Evolutionary conservation across 2,797 vertebrate species (phyloP), one percentile per base, ranked within the genome.

Genomic region (Chiropotes sagulatus): DNA sequence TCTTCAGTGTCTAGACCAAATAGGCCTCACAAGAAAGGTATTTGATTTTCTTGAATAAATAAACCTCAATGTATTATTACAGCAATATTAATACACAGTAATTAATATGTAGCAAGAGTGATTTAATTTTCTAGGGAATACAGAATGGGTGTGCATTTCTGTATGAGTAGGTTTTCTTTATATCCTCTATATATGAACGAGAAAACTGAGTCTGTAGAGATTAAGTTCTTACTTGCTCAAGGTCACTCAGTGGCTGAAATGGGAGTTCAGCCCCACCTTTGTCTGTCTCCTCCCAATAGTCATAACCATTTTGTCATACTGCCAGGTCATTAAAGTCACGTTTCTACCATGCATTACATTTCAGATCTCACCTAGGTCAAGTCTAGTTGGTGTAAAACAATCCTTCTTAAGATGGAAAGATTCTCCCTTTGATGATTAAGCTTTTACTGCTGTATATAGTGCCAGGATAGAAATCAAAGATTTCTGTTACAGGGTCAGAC

Each of bases 321-420:
- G n/a, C 41, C 58, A 88, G 46, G 78, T 52, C 64, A 92, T 9
- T 88, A 12, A 91, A 76, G 48, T 48, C 20, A 82, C 7, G 48
- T 80, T 86, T 87, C 30, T 89, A 73, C 70, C 24, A 50, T 36
- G 12, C 28, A 58, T 89, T 95, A 73, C 22, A 78, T 88, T 94
- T 96, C 72, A 73, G 67, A 88, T 41, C 22, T 79, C 88, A 75
- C 9, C 44, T 87, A 90, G 76, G 20, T 78, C 72, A 88, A 95
- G 36, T 41, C 33, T 26, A 70, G 7, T 0, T 86, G 41, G 83
- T 88, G 22, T n/a, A 81, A 88, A 95, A 93, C 50, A 70, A 79
- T 73, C 26, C 92, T 93, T 48, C 44, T 82, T 88, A 85, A 64
- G 52, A 94, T n/a, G 26, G 12, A 86, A 91, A 58, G 22, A 93